Percentiles rank a stretch among this genome's conserved stretches.
Conservation (phyloP, 2,888 invertebrate species). For the Dione vanillae region DNA sequence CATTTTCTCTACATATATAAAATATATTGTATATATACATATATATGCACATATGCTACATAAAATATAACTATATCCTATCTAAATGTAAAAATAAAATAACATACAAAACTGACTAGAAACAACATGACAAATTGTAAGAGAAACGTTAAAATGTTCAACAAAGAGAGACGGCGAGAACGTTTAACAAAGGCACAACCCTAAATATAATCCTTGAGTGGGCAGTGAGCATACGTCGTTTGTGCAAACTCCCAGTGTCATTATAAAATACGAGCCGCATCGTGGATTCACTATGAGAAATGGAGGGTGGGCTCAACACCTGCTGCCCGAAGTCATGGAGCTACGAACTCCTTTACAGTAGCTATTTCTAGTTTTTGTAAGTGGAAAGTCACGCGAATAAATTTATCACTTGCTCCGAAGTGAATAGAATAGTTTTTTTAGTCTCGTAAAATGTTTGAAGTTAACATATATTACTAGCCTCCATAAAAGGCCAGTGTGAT, state of each 20-base stretch:
- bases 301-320: slow-evolving; percentile 71
- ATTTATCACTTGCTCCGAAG: slow-evolving; percentile 45
- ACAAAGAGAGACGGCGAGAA: slow-evolving; percentile 48
- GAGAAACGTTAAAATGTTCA: slow-evolving; percentile 47
- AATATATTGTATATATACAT: too few relatives aligned
- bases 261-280: slow-evolving; percentile 79
- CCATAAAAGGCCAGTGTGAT: slow-evolving; percentile 35
- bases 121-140: slow-evolving; percentile 10
- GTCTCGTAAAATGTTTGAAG: slow-evolving; percentile 42
- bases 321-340: slow-evolving; percentile 61
- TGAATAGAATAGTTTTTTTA: slow-evolving; percentile 43
- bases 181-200: slow-evolving; percentile 57
- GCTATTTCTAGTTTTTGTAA: slow-evolving; percentile 45
- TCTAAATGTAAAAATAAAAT: neutral
- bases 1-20: too few relatives aligned
- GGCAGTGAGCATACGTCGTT: slow-evolving; percentile 76
- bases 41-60: neutral
- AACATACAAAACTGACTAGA: neutral
- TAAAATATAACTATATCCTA: neutral
- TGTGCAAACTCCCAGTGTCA: slow-evolving; percentile 75
- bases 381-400: slow-evolving; percentile 48
- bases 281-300: slow-evolving; percentile 82
- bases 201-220: slow-evolving; percentile 74
- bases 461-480: slow-evolving; percentile 45
- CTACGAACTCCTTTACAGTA: slow-evolving; percentile 51